These are phyloP conservation scores for Trematomus bernacchii DNA, from an alignment of 2,797 vertebrate genomes.

Conservation along the genomic window DNA sequence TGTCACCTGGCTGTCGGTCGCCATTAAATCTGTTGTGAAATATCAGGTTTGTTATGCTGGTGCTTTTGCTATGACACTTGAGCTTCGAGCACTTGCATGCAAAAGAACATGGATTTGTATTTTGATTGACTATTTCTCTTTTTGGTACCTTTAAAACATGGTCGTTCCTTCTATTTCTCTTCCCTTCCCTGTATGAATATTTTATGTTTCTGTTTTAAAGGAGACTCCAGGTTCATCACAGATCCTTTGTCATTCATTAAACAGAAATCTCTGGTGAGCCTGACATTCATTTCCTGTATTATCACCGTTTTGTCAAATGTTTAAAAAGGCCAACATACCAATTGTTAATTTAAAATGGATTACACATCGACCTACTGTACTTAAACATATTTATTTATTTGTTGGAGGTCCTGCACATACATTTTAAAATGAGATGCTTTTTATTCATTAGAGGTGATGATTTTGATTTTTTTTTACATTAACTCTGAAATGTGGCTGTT, in stretches of 20 bases:
- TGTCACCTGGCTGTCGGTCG: constrained; percentile 31
- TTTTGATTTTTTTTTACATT: too few species aligned
- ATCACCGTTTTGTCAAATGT: background rate
- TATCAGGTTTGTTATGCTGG: background rate
- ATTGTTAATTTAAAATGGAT: background rate
- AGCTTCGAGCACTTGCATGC: background rate
- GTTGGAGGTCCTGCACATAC: background rate
- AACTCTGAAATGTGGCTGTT: background rate
- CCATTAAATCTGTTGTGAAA: background rate
- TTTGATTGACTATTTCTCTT: background rate
- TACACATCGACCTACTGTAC: background rate
- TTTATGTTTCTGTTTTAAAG: constrained; percentile 39
- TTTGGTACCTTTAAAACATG: too few species aligned
- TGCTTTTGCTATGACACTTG: too few species aligned
- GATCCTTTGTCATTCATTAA: constrained; percentile 34
- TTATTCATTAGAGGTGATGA: background rate
- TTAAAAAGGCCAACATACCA: background rate
- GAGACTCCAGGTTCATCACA: constrained; percentile 63
- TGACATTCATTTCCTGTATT: background rate
- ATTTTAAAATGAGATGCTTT: background rate
- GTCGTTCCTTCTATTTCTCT: background rate
- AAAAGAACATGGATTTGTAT: background rate
- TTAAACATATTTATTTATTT: background rate
- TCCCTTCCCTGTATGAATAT: background rate
- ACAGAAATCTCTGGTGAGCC: constrained; percentile 52